Evolutionary conservation across 2,888 invertebrate species (phyloP).

Genomic region (Pseudoips prasinana): DNA sequence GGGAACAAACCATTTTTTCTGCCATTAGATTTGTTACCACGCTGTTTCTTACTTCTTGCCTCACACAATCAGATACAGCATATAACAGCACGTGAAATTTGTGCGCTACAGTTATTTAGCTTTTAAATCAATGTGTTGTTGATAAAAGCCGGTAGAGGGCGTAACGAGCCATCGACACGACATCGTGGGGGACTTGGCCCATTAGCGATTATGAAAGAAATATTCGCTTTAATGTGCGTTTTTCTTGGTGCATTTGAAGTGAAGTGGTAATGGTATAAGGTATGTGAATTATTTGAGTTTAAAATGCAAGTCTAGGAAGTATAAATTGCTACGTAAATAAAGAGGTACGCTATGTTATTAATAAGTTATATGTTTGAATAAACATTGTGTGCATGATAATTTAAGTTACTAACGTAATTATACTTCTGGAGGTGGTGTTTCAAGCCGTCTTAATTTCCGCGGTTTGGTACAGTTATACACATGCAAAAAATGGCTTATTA

Average conservation of each 20-base stretch:
- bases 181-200: conserved; percentile 13
- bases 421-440: too few species aligned
- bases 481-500: too few species aligned
- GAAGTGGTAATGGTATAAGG: not conserved
- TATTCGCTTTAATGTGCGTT: conserved; percentile 12
- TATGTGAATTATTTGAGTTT: not conserved
- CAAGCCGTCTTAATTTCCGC: too few species aligned
- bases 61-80: conserved; percentile 20
- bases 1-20: too few species aligned
- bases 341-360: too few species aligned
- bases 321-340: too few species aligned
- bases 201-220: conserved; percentile 15
- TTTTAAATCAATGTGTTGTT: conserved; percentile 59
- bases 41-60: conserved; percentile 12
- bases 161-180: conserved; percentile 43
- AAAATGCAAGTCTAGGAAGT: too few species aligned
- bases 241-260: conserved; percentile 11
- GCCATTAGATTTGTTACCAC: not conserved
- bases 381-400: too few species aligned
- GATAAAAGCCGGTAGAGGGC: conserved; percentile 42
- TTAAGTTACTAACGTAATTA: too few species aligned
- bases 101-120: conserved; percentile 42
- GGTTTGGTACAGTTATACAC: too few species aligned
- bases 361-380: too few species aligned
- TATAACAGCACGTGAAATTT: conserved; percentile 40